phyloP scores from a whole-genome alignment of 2,113 vertebrate genomes.

The Microtus montanus region DNA sequence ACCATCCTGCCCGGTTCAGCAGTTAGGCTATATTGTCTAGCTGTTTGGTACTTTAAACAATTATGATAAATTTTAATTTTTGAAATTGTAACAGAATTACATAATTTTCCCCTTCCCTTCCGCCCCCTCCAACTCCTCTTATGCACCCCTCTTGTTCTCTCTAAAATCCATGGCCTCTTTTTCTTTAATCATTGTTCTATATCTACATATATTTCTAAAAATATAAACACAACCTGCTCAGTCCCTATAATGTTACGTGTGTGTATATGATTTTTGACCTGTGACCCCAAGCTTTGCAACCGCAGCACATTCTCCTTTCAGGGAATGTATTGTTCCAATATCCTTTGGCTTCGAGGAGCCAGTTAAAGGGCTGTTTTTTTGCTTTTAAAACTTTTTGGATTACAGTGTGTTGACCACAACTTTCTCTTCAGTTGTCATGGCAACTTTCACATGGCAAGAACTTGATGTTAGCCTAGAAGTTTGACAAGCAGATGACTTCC shows the following conservation, averaged over 20 bases:
- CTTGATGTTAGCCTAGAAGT: constrained; percentile 49
- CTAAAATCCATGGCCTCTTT: not conserved
- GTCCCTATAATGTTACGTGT: not conserved
- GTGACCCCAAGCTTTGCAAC: constrained; percentile 25
- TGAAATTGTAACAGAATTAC: not conserved
- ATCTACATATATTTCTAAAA: not conserved
- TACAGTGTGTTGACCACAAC: constrained; percentile 76
- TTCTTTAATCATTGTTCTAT: not conserved
- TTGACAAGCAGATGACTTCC: constrained; percentile 74
- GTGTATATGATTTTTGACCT: not conserved
- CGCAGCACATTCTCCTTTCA: not conserved
- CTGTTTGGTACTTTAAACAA: not conserved
- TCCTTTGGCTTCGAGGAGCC: constrained; percentile 60
- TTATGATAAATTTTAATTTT: not conserved
- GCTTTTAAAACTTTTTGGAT: constrained; percentile 58
- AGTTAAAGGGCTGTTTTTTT: not conserved
- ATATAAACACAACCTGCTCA: not conserved
- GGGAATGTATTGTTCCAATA: not conserved
- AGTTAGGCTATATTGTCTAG: not conserved
- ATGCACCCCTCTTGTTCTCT: not conserved
- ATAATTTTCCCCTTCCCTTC: not conserved
- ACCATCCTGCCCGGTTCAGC: not conserved
- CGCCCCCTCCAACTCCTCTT: not conserved
- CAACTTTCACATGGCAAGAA: constrained; percentile 58
- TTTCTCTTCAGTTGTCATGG: constrained; percentile 68